Base-by-base conservation (phyloP, 2,888 invertebrate species). In the Microchrysa polita region DNA sequence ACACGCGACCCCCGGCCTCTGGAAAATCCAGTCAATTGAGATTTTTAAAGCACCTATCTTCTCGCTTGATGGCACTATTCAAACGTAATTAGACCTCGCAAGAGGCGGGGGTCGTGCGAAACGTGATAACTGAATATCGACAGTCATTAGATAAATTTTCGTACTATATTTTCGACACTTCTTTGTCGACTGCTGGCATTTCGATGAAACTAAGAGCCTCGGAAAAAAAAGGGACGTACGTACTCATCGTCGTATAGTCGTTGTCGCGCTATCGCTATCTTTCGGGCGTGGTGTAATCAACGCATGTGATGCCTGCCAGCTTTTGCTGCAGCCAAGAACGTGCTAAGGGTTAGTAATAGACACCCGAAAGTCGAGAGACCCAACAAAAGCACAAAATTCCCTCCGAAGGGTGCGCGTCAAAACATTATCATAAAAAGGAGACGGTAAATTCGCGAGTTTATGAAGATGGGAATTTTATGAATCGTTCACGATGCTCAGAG, bases 381-480 rank as follows among this genome's bases (percentile, higher is more conserved):
- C 53, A 16, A 55, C n/a, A n/a, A n/a, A n/a, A 34, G 27, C 69
- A 69, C 55, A 18, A 57, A 69, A 69, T 9, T 53, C 27, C 27
- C 27, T 53, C 40, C 27, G 59, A 53, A 59, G 27, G 18, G n/a
- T n/a, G n/a, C n/a, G n/a, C n/a, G n/a, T n/a, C 27, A 53, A 16
- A n/a, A 42, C 73, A 73, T 73, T 73, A 73, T 63, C 73, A 63
- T 73, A 73, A 73, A 73, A 73, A 73, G 52, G 53, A 73, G 55
- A 73, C n/a, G n/a, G 73, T 73, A 63, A 73, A 73, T 27, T 73
- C 53, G 16, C 53, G 63, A 73, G 60, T 73, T 73, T 73, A 73
- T 73, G 73, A 53, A 73, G 55, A 73, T 73, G 73, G 73, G 73
- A 73, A 40, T 73, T 73, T 73, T 73, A 73, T 73, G 73, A 63